Conservation (phyloP, 2,113 vertebrate species). For the Colossoma macropomum region DNA sequence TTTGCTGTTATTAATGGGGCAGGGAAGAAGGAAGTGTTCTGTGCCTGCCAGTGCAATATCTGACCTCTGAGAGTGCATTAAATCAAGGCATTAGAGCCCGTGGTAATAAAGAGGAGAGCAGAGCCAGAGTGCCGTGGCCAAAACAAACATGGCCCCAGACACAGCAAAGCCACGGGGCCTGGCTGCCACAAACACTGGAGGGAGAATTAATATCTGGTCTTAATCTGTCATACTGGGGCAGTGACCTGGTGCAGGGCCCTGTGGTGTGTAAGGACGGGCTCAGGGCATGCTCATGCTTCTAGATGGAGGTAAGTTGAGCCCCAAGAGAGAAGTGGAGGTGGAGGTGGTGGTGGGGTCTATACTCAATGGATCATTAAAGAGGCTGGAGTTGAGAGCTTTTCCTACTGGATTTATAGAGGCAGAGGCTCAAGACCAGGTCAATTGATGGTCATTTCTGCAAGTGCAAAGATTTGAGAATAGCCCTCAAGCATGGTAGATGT, state of each 20-base stretch:
- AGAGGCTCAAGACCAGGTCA: not conserved
- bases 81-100: conserved; percentile 72
- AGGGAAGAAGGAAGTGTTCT: conserved; percentile 66
- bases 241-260: conserved; percentile 21
- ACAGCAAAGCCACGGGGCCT: conserved; percentile 42
- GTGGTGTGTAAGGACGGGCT: not conserved
- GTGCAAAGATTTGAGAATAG: not conserved
- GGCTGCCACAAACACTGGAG: conserved; percentile 54
- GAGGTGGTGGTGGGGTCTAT: not conserved
- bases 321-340: not conserved
- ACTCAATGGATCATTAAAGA: conserved; percentile 11
- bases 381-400: not conserved
- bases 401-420: conserved; percentile 6
- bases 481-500: not conserved
- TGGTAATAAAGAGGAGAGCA: conserved; percentile 70
- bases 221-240: conserved; percentile 51
- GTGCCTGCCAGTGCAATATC: conserved; percentile 71
- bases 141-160: conserved; percentile 62
- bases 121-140: conserved; percentile 62
- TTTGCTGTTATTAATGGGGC: conserved; percentile 73
- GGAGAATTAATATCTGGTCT: conserved; percentile 51
- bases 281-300: not conserved
- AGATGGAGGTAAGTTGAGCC: conserved; percentile 3
- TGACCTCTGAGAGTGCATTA: conserved; percentile 76
- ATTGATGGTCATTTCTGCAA: not conserved